Conservation (phyloP, 1,140 invertebrate genomes). For the Centruroides vittatus region DNA sequence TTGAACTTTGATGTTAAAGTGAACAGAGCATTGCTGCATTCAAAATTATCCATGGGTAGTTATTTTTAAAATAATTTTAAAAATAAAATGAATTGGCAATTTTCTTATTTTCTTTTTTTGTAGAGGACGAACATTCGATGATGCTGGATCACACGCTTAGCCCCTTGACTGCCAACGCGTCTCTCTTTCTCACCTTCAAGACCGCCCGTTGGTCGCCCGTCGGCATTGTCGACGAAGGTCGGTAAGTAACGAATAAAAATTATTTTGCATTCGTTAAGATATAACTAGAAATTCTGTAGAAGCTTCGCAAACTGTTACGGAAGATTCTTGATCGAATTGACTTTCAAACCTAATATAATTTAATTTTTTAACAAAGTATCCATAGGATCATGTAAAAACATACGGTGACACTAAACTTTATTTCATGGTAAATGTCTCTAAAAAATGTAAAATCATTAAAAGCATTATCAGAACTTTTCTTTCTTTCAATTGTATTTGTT, state of each 20-base stretch:
- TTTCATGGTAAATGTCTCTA: too few relatives aligned
- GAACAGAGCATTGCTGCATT: not conserved
- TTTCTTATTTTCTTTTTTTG: not conserved
- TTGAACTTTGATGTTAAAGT: not conserved
- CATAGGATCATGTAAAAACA: too few relatives aligned
- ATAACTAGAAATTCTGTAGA: too few relatives aligned
- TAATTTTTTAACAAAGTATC: too few relatives aligned
- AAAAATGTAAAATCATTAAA: too few relatives aligned
- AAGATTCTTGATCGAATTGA: too few relatives aligned
- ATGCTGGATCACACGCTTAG: constrained; percentile 7
- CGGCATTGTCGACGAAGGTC: not conserved
- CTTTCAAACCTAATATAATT: too few relatives aligned
- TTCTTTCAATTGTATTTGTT: too few relatives aligned
- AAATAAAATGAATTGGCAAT: not conserved
- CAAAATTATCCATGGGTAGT: not conserved
- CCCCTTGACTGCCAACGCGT: constrained; percentile 1
- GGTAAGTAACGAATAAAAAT: not conserved
- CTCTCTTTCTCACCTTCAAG: not conserved
- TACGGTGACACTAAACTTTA: too few relatives aligned
- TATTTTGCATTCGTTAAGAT: too few relatives aligned
- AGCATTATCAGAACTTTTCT: too few relatives aligned
- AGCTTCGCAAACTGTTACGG: too few relatives aligned
- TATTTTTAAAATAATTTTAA: not conserved
- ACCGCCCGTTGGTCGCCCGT: constrained; percentile 4
- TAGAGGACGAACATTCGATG: constrained; percentile 1